phyloP scores from a whole-genome alignment of 1,140 invertebrate genomes.

The Scylla paramamosain region DNA sequence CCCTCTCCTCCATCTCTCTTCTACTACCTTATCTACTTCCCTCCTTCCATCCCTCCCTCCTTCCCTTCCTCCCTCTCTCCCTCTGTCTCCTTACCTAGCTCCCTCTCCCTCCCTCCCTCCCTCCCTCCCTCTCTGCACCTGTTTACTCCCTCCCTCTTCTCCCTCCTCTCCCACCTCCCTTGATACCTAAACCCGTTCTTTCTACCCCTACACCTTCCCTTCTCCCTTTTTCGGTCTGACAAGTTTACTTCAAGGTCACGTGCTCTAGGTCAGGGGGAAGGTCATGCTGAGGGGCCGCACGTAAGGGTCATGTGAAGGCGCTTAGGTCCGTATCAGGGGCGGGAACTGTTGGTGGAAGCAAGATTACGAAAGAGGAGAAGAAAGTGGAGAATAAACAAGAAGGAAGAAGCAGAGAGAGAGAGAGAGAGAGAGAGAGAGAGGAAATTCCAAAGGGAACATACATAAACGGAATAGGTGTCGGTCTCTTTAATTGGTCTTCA shows the following conservation, averaged over 20 bases:
- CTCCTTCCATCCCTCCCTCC: not conserved
- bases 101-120: not conserved
- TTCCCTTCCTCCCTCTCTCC: not conserved
- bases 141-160: constrained; percentile 21
- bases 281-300: not conserved
- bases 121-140: not conserved
- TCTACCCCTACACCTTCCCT: not conserved
- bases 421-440: not conserved
- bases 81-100: not conserved
- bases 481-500: not conserved
- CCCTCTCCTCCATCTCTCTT: not conserved
- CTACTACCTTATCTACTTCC: not conserved
- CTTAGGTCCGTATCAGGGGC: not conserved
- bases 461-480: not conserved
- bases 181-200: not conserved
- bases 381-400: not conserved
- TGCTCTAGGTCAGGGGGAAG: not conserved
- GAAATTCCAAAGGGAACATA: not conserved
- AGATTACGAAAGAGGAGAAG: not conserved
- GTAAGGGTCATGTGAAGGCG: not conserved
- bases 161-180: not conserved
- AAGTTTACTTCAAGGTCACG: not conserved
- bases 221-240: not conserved
- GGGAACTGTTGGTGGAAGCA: not conserved
- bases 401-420: not conserved